A percentile compares a stretch with the other conserved stretches of the same genome.
These are phyloP conservation scores for Poliocrania exsul DNA, from an alignment of 2,797 vertebrate species.

Conservation along the genomic window DNA sequence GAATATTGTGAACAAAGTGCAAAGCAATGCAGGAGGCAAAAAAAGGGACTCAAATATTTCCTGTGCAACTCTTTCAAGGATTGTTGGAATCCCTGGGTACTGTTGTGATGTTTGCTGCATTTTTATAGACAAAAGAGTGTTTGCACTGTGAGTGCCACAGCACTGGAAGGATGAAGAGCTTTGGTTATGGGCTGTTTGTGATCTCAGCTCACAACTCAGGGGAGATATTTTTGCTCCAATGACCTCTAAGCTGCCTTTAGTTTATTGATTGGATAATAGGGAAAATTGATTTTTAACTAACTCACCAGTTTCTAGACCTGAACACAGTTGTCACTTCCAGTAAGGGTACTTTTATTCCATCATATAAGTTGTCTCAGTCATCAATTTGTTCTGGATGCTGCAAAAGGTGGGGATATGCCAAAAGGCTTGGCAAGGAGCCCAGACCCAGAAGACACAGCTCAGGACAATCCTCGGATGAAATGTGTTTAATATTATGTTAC, in stretches of 20 bases:
- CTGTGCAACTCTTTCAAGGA: background rate
- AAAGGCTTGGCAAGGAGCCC: constrained; percentile 20
- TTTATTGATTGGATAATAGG: constrained; percentile 61
- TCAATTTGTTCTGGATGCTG: constrained; percentile 10
- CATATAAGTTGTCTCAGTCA: background rate
- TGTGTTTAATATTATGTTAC: background rate
- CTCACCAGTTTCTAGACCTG: constrained; percentile 11
- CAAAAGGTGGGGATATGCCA: constrained; percentile 1
- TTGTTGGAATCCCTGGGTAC: background rate
- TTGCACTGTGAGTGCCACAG: background rate
- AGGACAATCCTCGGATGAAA: background rate
- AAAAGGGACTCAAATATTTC: background rate
- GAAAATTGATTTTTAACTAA: constrained; percentile 62
- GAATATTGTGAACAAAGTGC: background rate
- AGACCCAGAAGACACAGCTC: background rate
- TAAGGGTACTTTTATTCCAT: constrained; percentile 31
- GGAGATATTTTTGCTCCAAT: constrained; percentile 1
- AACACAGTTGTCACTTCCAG: constrained; percentile 43
- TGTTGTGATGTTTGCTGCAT: background rate
- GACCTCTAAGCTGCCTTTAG: constrained; percentile 44
- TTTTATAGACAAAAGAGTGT: background rate
- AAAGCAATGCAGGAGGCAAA: background rate
- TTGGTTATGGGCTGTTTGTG: background rate
- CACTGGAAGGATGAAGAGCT: background rate
- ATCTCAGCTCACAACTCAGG: background rate